Evolutionary conservation across 2,113 vertebrate species (phyloP).

Genomic region (Gallinago media): DNA sequence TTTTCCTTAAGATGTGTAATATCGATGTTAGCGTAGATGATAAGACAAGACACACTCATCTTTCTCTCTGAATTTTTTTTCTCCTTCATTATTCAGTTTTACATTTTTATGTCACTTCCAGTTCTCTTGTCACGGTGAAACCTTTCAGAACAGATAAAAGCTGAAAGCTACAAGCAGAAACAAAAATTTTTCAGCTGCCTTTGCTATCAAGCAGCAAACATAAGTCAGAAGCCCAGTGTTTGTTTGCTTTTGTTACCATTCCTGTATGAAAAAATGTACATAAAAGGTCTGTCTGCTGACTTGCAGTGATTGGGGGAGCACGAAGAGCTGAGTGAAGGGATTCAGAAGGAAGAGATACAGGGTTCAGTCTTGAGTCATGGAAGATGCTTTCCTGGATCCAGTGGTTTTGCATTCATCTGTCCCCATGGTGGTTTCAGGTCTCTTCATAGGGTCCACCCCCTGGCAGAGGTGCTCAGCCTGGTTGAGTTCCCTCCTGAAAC

Average conservation of each 20-base stretch:
- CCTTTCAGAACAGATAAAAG: constrained; percentile 19
- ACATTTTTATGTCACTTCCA: constrained; percentile 25
- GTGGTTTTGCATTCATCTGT: neutral
- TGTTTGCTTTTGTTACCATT: constrained; percentile 42
- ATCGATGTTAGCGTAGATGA: neutral
- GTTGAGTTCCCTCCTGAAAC: neutral
- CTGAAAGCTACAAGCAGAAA: constrained; percentile 6
- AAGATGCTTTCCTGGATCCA: neutral
- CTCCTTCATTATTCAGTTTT: constrained; percentile 7
- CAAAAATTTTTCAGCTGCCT: constrained; percentile 18
- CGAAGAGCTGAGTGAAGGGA: neutral
- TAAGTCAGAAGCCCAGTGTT: constrained; percentile 19
- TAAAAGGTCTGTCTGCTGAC: constrained; percentile 42
- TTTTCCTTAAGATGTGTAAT: neutral
- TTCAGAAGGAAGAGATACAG: neutral
- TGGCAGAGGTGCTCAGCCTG: neutral
- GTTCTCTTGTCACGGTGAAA: neutral
- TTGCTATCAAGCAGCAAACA: constrained; percentile 26
- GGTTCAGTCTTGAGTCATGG: neutral
- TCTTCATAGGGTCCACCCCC: neutral
- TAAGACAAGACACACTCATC: neutral
- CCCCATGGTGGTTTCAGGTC: neutral
- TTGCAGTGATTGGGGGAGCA: neutral
- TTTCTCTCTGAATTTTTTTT: neutral
- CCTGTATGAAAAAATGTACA: constrained; percentile 4